phyloP scores from a whole-genome alignment of 2,113 vertebrate species.

The Scomber japonicus region DNA sequence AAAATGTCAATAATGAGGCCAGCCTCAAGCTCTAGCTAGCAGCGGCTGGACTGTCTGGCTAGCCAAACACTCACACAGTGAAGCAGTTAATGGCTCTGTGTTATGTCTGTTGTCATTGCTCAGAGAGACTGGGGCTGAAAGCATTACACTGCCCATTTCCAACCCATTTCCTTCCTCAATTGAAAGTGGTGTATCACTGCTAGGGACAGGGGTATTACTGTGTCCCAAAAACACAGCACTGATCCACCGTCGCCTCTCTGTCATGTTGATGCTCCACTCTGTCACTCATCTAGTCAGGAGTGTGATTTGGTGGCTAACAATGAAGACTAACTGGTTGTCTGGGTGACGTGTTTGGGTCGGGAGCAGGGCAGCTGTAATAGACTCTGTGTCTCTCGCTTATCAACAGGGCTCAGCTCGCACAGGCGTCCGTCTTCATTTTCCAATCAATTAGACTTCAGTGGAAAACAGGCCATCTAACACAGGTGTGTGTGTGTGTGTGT shows the following conservation, averaged over 20 bases:
- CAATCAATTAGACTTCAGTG: constrained; percentile 56
- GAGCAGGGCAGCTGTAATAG: constrained; percentile 38
- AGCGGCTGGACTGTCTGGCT: constrained; percentile 35
- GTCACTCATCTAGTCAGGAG: constrained; percentile 37
- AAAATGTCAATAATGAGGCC: constrained; percentile 61
- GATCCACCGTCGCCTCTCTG: constrained; percentile 20
- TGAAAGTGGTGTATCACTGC: constrained; percentile 36
- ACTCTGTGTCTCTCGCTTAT: constrained; percentile 46
- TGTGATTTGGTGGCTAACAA: constrained; percentile 31
- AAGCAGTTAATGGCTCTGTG: constrained; percentile 70
- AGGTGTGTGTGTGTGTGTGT: constrained; percentile 18
- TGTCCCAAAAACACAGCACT: constrained; percentile 24
- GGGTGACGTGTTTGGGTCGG: constrained; percentile 43
- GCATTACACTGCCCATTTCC: constrained; percentile 61
- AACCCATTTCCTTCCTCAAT: constrained; percentile 60
- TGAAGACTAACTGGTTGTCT: constrained; percentile 41
- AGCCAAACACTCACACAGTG: constrained; percentile 55
- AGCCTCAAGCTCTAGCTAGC: constrained; percentile 35
- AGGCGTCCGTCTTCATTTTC: constrained; percentile 58
- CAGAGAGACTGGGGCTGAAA: constrained; percentile 55
- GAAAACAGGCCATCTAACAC: constrained; percentile 44
- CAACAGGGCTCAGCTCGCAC: constrained; percentile 28
- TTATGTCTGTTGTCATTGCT: constrained; percentile 72
- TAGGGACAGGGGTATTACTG: constrained; percentile 24
- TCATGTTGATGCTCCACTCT: constrained; percentile 8